Percentiles rank a stretch among this genome's conserved stretches.
Conservation (phyloP, 1,140 invertebrate species). For the Scaptomyza pallida region DNA sequence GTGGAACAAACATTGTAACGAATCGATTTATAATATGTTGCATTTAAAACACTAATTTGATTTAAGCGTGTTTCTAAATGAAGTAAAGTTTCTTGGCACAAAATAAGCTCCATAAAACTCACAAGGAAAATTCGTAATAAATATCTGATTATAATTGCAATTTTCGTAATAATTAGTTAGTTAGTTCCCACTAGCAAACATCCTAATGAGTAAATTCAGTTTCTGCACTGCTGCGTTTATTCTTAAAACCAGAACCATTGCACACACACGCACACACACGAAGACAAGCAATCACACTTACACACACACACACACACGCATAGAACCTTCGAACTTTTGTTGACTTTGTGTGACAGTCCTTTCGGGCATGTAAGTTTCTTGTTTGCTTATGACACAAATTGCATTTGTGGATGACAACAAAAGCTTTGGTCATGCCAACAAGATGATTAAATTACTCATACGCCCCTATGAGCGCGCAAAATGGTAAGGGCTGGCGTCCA, state of each 20-base stretch:
- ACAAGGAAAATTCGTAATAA: background rate
- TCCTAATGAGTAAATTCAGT: slow-evolving; percentile 9
- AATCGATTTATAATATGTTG: slow-evolving; percentile 1
- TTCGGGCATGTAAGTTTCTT: slow-evolving; percentile 48
- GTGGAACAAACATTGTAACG: background rate
- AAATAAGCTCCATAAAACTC: background rate
- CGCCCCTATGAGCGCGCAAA: slow-evolving; percentile 52
- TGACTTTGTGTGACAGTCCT: slow-evolving; percentile 52
- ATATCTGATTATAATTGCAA: background rate
- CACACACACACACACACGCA: background rate
- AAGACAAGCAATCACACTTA: background rate
- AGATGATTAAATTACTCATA: slow-evolving; percentile 80
- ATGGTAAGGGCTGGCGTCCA: slow-evolving; percentile 9
- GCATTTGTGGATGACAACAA: slow-evolving; percentile 77
- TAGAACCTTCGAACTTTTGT: slow-evolving; percentile 48
- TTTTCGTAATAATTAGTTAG: background rate
- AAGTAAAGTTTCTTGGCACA: background rate
- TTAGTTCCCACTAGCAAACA: background rate
- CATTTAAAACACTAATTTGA: no score
- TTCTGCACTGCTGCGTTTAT: background rate
- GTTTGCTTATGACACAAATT: slow-evolving; percentile 74
- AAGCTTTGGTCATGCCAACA: slow-evolving; percentile 65
- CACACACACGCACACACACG: slow-evolving; percentile 1
- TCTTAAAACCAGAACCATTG: slow-evolving; percentile 9
- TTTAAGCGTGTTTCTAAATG: no score